Evolutionary conservation across 2,888 invertebrate genomes (phyloP), one percentile per base, ranked within the genome.

Genomic region (Agrilus biguttatus): DNA sequence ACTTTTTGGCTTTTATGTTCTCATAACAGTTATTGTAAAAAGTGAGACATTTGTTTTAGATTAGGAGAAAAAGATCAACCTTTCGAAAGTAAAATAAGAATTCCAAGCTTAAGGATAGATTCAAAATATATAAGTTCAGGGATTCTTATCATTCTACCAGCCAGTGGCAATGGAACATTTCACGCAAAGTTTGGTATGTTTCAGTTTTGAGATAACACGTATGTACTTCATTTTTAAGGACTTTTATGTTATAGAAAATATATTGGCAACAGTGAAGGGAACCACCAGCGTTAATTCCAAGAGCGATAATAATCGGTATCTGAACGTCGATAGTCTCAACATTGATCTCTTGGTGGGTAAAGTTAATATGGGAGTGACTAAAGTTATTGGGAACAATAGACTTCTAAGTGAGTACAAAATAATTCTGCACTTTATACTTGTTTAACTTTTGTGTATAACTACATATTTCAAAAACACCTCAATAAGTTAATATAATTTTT

Each of bases 141-240:
- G 1, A 74, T 81, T 4, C 61, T 82, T 36, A 70, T 82, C 46
- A 80, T 82, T 47, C 69, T 82, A 37, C 82, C 81, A 8, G 81
- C 81, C 1, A 78, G 77, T 49, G 81, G 81, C 43, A 78, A 77
- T 48, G 81, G 81, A 23, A 78, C 78, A 8, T 81, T 81, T 55
- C 72, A 75, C 55, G 79, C 78, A 36, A 63, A 69, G 40, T 74
- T 82, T 53, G 73, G 75, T 73, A 62, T 56, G 56, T 51, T 14
- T 42, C 40, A 40, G 5, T 14, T 33, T 28, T 35, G 32, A 12
- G 10, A 10, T 35, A n/a, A 6, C 2, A 13, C 6, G 13, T 6
- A 5, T 7, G 5, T 7, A 21, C 35, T 35, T 35, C 8, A 40
- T 14, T 17, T 21, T 21, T 8, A 21, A 8, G 6, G 1, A 4